Conservation (phyloP, 92 coral and sea anemone species). For the Bergia puertoricense region DNA sequence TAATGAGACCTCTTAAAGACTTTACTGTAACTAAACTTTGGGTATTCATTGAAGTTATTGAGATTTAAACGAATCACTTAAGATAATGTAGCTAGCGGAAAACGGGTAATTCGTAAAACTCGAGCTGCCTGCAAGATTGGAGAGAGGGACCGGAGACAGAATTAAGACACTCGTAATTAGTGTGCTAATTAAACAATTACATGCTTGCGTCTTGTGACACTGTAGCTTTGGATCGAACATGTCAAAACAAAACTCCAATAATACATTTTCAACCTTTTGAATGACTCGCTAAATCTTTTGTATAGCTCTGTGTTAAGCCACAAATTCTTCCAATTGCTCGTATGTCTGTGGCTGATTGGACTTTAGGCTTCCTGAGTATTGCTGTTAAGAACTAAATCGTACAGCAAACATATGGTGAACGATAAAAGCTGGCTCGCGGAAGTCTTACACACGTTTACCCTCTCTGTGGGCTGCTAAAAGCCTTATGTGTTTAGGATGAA, state of each 20-base stretch:
- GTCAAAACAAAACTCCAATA: conserved; percentile 51
- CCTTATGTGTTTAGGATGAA: conserved; percentile 39
- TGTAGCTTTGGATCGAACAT: conserved; percentile 54
- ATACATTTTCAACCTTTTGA: conserved; percentile 18
- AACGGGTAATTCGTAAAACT: not conserved
- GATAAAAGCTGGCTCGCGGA: conserved; percentile 41
- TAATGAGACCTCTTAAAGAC: conserved; percentile 51
- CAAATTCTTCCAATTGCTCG: conserved; percentile 27
- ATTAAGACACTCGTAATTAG: conserved; percentile 60
- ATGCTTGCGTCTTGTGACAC: conserved; percentile 60
- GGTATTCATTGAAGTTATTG: conserved; percentile 3
- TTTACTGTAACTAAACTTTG: conserved; percentile 40
- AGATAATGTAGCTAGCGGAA: conserved; percentile 18
- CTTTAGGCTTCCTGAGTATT: not conserved
- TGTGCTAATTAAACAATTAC: conserved; percentile 75
- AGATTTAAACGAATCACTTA: conserved; percentile 7
- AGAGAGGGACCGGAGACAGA: conserved; percentile 64
- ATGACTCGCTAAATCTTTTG: conserved; percentile 18
- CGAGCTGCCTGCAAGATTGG: not conserved
- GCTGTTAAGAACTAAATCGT: conserved; percentile 31
- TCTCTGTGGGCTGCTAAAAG: conserved; percentile 40
- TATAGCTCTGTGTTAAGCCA: conserved; percentile 30
- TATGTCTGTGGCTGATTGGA: conserved; percentile 7
- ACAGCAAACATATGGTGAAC: conserved; percentile 38
- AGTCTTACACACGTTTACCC: conserved; percentile 32